These are phyloP conservation scores for Acleris sparsana DNA, from an alignment of 2,888 invertebrate species.

Conservation along the genomic window DNA sequence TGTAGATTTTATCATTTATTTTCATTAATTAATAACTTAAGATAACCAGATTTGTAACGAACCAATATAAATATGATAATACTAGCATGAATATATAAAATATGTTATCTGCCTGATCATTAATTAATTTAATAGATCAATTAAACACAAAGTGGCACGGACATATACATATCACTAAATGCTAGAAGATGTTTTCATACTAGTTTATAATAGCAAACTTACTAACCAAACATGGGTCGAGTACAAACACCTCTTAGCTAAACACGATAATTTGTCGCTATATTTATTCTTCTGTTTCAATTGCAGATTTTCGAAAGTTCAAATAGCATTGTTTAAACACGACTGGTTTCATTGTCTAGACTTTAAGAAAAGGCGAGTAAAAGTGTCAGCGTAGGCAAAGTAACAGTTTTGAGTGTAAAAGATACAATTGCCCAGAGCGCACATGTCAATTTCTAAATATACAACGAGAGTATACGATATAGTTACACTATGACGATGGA, in stretches of 20 bases:
- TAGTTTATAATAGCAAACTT: conserved; percentile 37
- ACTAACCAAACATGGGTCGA: conserved; percentile 45
- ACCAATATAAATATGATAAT: not conserved
- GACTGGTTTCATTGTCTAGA: conserved; percentile 61
- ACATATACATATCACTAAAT: not conserved
- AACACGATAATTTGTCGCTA: conserved; percentile 57
- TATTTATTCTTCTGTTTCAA: conserved; percentile 71
- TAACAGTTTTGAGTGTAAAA: conserved; percentile 31
- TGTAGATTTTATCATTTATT: not conserved
- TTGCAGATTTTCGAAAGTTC: conserved; percentile 77
- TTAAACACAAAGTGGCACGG: not conserved
- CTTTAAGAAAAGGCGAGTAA: conserved; percentile 57
- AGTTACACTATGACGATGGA: not conserved
- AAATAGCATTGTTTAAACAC: conserved; percentile 71
- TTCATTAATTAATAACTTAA: not conserved
- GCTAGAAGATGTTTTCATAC: conserved; percentile 12
- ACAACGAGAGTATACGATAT: conserved; percentile 7
- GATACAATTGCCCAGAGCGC: conserved; percentile 11
- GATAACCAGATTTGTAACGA: not conserved
- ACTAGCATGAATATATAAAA: not conserved
- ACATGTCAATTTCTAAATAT: conserved; percentile 28
- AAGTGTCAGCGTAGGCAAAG: conserved; percentile 49
- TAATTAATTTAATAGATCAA: not conserved
- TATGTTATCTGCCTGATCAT: not conserved
- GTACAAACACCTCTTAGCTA: conserved; percentile 52